Conservation (phyloP, 1,140 invertebrate genomes). For the Drosophila repleta region DNA sequence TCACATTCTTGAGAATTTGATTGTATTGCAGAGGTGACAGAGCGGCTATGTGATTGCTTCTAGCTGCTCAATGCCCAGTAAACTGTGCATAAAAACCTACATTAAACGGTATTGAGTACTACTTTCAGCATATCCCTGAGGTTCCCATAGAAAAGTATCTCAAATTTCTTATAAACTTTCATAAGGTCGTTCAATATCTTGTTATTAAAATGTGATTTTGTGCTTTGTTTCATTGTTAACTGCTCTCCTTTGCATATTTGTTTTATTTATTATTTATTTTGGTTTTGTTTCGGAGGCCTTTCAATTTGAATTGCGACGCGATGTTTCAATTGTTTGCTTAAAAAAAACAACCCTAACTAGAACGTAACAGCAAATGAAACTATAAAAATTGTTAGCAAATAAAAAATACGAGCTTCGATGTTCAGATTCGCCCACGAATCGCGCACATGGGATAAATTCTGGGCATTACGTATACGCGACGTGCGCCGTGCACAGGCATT, state of each 20-base stretch:
- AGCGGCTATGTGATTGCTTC: conserved; percentile 11
- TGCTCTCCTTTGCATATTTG: background rate
- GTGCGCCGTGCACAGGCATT: conserved; percentile 20
- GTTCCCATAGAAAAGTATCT: no score
- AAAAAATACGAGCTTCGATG: conserved; percentile 50
- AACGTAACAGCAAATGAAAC: conserved; percentile 23
- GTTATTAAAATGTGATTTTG: no score
- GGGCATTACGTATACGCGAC: conserved; percentile 63
- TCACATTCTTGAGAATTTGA: conserved; percentile 10
- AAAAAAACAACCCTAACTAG: conserved; percentile 49
- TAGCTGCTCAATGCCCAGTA: background rate
- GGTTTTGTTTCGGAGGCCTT: no score
- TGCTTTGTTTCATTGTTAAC: background rate
- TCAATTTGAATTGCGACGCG: conserved; percentile 39
- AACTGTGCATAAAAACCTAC: background rate
- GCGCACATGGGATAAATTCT: conserved; percentile 14
- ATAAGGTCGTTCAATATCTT: no score
- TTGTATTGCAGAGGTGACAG: conserved; percentile 23
- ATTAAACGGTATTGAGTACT: no score
- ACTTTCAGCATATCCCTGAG: no score
- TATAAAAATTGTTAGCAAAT: conserved; percentile 30
- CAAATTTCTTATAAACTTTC: no score
- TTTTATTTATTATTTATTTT: background rate
- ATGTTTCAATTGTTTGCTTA: conserved; percentile 39
- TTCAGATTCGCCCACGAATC: conserved; percentile 30